phyloP scores from a whole-genome alignment of 2,113 vertebrate genomes.

The Dissostichus mawsoni region DNA sequence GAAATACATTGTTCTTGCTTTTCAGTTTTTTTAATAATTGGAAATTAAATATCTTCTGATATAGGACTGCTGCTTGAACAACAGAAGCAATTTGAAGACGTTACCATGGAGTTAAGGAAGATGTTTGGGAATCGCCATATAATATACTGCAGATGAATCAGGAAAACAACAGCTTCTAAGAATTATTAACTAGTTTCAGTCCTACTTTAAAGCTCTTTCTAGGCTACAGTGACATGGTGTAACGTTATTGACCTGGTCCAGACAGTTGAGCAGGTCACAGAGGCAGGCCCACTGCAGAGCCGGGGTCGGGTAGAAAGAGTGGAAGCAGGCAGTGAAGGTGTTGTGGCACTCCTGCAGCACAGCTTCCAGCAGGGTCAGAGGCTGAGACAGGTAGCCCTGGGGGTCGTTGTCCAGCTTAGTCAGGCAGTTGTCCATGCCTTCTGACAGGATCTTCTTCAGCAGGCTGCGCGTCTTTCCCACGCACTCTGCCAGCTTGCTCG shows the following conservation, averaged over 20 bases:
- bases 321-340: conserved; percentile 98
- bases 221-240: background rate
- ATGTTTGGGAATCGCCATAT: background rate
- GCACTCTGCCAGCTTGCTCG: conserved; percentile 96
- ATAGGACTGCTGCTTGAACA: background rate
- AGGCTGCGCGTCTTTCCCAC: conserved; percentile 98
- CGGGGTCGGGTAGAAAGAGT: conserved; percentile 97
- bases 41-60: background rate
- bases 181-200: background rate
- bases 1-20: background rate
- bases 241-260: conserved; percentile 89
- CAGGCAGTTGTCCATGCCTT: conserved; percentile 97
- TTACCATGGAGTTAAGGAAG: background rate
- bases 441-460: conserved; percentile 96
- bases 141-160: background rate
- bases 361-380: conserved; percentile 94
- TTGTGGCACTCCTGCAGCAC: conserved; percentile 98
- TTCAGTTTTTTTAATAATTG: background rate
- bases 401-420: conserved; percentile 97
- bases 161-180: background rate
- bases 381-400: conserved; percentile 96
- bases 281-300: conserved; percentile 98
- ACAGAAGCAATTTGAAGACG: background rate
- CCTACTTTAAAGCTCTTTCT: background rate
- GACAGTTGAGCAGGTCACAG: conserved; percentile 96